These are phyloP conservation scores for Muscicapa adusta DNA, from an alignment of 2,113 vertebrate genomes.

Conservation along the genomic window DNA sequence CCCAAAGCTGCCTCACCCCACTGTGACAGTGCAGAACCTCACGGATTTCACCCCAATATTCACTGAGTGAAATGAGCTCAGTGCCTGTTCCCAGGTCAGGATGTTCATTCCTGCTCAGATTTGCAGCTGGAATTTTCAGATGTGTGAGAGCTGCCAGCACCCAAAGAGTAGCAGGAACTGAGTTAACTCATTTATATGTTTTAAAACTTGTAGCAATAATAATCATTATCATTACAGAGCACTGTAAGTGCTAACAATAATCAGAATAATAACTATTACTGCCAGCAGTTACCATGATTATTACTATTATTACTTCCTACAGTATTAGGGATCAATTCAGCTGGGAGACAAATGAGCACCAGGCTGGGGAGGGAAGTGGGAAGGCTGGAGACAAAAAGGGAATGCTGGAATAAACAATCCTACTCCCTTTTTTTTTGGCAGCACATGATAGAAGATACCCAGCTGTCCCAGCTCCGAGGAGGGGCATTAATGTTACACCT, in stretches of 20 bases:
- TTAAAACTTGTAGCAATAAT: background rate
- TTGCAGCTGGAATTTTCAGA: background rate
- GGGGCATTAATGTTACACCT: constrained; percentile 47
- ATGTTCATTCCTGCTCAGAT: rapidly evolving
- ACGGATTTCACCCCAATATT: rapidly evolving
- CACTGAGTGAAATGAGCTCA: background rate
- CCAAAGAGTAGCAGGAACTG: background rate
- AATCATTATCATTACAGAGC: background rate
- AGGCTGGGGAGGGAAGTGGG: background rate
- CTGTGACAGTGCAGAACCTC: rapidly evolving
- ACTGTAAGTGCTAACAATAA: background rate
- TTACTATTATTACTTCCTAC: constrained; percentile 28
- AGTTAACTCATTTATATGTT: background rate
- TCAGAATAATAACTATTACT: constrained; percentile 17
- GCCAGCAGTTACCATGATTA: constrained; percentile 14
- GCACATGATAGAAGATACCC: constrained; percentile 23
- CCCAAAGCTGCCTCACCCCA: background rate
- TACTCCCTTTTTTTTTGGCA: constrained; percentile 8
- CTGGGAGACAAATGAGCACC: background rate
- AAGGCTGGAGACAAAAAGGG: constrained; percentile 18
- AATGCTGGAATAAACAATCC: background rate
- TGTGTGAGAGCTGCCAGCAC: background rate
- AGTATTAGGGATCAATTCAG: constrained; percentile 4
- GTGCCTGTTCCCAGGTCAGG: background rate
- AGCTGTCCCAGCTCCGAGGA: constrained; percentile 32